Evolutionary conservation across 1,140 invertebrate species (phyloP).

Genomic region (Drosophila micromelanica): DNA sequence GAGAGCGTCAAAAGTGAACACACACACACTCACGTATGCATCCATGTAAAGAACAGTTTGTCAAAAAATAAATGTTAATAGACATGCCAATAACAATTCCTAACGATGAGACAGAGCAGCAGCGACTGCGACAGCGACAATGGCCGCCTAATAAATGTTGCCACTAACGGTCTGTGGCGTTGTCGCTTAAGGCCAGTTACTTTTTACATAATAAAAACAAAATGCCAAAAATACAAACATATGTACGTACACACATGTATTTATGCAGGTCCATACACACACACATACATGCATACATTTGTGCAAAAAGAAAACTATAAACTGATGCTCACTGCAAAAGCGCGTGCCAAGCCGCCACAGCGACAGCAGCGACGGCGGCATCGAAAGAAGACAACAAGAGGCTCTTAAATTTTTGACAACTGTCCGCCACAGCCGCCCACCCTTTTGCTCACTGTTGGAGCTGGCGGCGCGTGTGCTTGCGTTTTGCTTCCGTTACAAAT

Average conservation of each 20-base stretch:
- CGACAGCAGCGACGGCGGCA: slow-evolving; percentile 3
- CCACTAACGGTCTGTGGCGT: slow-evolving; percentile 30
- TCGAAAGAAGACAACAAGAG: slow-evolving; percentile 35
- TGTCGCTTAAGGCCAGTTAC: slow-evolving; percentile 47
- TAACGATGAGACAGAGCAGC: neutral
- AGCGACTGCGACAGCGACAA: neutral
- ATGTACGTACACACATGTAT: neutral
- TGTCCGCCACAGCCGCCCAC: slow-evolving; percentile 24
- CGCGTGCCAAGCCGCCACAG: slow-evolving; percentile 44
- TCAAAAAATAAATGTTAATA: slow-evolving; percentile 24
- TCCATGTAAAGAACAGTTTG: slow-evolving; percentile 4
- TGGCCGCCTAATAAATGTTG: slow-evolving; percentile 31
- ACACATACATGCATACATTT: slow-evolving; percentile 14
- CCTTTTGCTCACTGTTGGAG: slow-evolving; percentile 20
- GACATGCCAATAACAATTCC: slow-evolving; percentile 4
- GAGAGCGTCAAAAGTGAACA: neutral
- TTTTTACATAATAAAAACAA: slow-evolving; percentile 50
- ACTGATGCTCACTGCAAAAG: slow-evolving; percentile 46
- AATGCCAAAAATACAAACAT: slow-evolving; percentile 12
- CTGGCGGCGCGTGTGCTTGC: slow-evolving; percentile 55
- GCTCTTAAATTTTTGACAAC: slow-evolving; percentile 42
- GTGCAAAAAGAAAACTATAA: slow-evolving; percentile 45
- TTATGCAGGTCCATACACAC: slow-evolving; percentile 6
- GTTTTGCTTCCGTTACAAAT: slow-evolving; percentile 79
- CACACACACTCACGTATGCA: slow-evolving; percentile 5